Base-by-base conservation (phyloP, 2,113 vertebrate genomes). In the Malurus cyaneus region DNA sequence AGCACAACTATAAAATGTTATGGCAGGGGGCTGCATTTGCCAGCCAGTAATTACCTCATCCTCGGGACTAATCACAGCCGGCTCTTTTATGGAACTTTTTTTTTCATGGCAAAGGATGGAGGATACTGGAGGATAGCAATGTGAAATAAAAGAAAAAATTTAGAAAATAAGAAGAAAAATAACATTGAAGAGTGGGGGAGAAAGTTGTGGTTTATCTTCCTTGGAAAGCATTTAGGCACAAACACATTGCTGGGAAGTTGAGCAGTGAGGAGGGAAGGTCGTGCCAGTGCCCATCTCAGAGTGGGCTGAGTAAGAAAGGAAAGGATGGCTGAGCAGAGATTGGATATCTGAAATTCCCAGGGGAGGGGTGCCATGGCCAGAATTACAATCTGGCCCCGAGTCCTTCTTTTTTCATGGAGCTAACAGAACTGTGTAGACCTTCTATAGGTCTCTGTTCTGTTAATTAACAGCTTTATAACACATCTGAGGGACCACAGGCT, bases 401-500 rank as follows among this genome's bases (percentile, higher is more conserved):
- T 32, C 46, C 64, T 82, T 19, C 11, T 47, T 76, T 71, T 57
- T 65, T 59, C 6, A 9, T 12, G 47, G 54, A 73, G 44, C 28
- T 65, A 54, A 54, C 46, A 80, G 46, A 88, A 73, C 26, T 57
- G 12, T 25, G 5, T 24, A 47, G 71, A 14, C 25, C 9, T 69
- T 61, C 4, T 18, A 18, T 16, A 88, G 52, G 61, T 79, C 89
- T 91, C 83, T 56, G 61, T 52, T 92, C 80, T 87, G 41, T 67
- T 92, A 77, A 86, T 92, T 61, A 92, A 34, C 32, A 60, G 25
- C 54, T 95, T 71, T 93, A 39, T 80, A 54, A 54, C 24, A 71
- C n/a, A 28, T 67, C 69, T 74, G 80, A 80, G 86, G 34, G 39
- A 47, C 39, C 8, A 7, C 2, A 24, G 66, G 31, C 23, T 44